Conservation (phyloP, 2,797 vertebrate genomes). For the Neomorphus geoffroyi region DNA sequence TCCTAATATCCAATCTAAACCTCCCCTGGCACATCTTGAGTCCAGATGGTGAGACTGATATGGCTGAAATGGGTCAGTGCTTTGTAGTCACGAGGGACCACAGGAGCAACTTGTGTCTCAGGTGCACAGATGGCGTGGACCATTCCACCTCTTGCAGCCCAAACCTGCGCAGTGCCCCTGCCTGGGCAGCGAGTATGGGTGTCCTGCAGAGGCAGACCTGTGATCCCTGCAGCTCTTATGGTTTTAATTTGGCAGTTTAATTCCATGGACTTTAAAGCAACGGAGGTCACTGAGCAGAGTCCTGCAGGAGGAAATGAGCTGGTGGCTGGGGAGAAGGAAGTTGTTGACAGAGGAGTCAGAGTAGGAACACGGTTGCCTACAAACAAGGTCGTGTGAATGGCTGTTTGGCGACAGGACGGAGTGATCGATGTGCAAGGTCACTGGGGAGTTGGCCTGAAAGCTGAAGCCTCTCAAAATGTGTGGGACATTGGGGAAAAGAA, state of each 20-base stretch:
- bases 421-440: background rate
- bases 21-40: too few relatives aligned
- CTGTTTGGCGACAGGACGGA: constrained; percentile 16
- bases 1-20: too few relatives aligned
- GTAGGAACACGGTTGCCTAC: background rate
- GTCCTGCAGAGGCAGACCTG: background rate
- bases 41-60: background rate
- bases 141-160: background rate
- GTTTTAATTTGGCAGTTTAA: background rate
- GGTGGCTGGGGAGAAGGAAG: background rate
- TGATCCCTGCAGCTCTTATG: background rate
- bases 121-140: background rate
- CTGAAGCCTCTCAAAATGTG: constrained; percentile 4
- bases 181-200: background rate
- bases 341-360: background rate
- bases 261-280: background rate
- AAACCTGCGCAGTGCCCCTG: background rate
- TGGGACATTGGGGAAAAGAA: background rate
- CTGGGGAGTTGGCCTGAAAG: constrained; percentile 1
- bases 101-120: background rate
- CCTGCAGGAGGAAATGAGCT: background rate
- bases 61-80: background rate
- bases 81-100: background rate
- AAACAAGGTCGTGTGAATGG: constrained; percentile 3
- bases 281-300: background rate